Percentiles rank a stretch among this genome's conserved stretches.
phyloP scores from a whole-genome alignment of 2,888 invertebrate species.

The Mechanitis messenoides region DNA sequence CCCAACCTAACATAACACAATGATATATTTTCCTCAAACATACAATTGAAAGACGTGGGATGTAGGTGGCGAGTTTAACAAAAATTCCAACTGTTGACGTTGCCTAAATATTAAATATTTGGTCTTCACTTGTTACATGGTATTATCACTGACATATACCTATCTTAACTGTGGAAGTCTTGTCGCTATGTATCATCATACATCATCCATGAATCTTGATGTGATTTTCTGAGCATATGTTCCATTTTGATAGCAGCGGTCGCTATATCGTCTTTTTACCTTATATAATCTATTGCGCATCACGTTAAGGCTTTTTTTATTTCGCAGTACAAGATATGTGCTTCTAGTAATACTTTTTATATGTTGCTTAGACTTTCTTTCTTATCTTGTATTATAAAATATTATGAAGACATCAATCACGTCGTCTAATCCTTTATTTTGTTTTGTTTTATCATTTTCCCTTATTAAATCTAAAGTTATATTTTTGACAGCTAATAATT shows the following conservation, averaged over 20 bases:
- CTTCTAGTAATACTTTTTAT: constrained; percentile 11
- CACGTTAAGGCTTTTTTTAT: constrained; percentile 15
- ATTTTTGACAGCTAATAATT: constrained; percentile 28
- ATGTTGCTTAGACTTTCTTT: constrained; percentile 10
- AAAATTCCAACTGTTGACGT: constrained; percentile 29
- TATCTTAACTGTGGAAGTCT: constrained; percentile 43
- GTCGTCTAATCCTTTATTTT: constrained; percentile 40
- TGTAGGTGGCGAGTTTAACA: neutral
- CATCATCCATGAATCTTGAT: constrained; percentile 59
- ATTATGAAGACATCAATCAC: constrained; percentile 45
- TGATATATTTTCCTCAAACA: constrained; percentile 10
- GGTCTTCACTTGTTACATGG: constrained; percentile 33
- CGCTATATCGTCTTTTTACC: constrained; percentile 33
- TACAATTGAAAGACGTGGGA: neutral
- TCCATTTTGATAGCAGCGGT: constrained; percentile 50
- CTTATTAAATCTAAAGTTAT: constrained; percentile 26
- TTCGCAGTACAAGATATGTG: no score
- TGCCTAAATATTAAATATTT: constrained; percentile 33
- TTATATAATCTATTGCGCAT: constrained; percentile 32
- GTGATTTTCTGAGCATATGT: constrained; percentile 37
- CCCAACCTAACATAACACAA: neutral
- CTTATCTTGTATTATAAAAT: constrained; percentile 30
- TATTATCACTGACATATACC: constrained; percentile 39
- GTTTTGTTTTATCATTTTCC: constrained; percentile 31
- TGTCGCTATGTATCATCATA: constrained; percentile 61